Evolutionary conservation across 2,113 vertebrate species (phyloP).

Genomic region (Scolopax mira): DNA sequence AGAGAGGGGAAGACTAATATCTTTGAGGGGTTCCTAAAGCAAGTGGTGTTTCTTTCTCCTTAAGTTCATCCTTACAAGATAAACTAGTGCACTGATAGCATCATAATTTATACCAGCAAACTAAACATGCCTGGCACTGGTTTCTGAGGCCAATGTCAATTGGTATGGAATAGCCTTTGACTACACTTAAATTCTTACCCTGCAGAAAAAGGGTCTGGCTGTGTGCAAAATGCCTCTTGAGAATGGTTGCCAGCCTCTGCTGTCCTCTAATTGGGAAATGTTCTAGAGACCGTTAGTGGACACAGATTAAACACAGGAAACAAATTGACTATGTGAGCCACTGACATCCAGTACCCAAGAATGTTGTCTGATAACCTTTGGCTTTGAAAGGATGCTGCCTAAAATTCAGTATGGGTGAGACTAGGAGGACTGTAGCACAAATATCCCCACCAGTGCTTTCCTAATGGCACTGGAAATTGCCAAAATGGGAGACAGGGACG

Average conservation of each 20-base stretch:
- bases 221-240: background rate
- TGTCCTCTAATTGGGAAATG: background rate
- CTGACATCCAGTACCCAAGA: background rate
- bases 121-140: background rate
- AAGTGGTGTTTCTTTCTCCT: background rate
- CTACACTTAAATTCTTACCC: background rate
- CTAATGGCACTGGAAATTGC: background rate
- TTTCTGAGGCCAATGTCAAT: background rate
- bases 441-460: background rate
- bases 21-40: background rate
- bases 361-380: background rate
- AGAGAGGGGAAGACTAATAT: background rate
- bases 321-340: background rate
- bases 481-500: background rate
- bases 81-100: background rate
- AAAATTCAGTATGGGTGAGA: background rate
- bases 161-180: background rate
- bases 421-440: background rate
- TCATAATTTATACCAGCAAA: background rate
- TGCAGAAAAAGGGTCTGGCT: background rate
- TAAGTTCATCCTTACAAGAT: background rate
- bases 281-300: background rate
- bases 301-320: background rate
- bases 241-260: background rate
- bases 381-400: background rate